Base-by-base conservation (phyloP, 2,888 invertebrate species). In the Crematogaster levior region DNA sequence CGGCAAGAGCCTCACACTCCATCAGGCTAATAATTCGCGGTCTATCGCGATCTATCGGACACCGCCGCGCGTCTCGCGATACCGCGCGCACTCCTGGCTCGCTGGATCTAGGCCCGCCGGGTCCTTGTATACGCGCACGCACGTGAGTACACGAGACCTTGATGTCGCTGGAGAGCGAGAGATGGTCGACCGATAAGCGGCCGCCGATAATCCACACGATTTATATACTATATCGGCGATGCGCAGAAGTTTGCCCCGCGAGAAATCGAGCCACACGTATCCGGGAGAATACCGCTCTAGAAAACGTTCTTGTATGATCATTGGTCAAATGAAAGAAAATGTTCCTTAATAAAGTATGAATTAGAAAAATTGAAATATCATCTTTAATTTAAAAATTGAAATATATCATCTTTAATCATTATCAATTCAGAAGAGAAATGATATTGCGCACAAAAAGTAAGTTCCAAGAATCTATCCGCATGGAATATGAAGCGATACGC, bases 181-280 rank as follows among this genome's bases (percentile, higher is more conserved):
- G 90, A 90, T 91, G 86, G 70, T 79, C 81, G 85, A 86, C 72
- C 84, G 86, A 86, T 86, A 86, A 86, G 37, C 37, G 70, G 1
- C 15, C 66, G 60, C 66, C 58, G 86, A 86, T 86, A 81, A 86
- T 86, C 74, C 74, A 37, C 27, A 74, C 66, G 84, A 87, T 87
- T 87, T 84, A 82, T 75, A 74, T 34, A 27, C 61, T 73, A n/a
- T 34, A 84, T 86, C 63, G 85, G 63, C 30, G 53, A 40, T 18
- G 48, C 74, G 72, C n/a, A 56, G 24, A 40, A 72, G 15, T 72
- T 58, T 27, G 34, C 46, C 6, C 34, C 34, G 34, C 61, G 21
- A 18, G 61, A 74, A 61, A 60, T 60, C 60, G 60, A 21, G 10
- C 27, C 9, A 24, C n/a, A 18, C 6, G 37, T n/a, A 37, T 58